phyloP scores from a whole-genome alignment of 2,113 vertebrate species.

The Sylvietta virens region DNA sequence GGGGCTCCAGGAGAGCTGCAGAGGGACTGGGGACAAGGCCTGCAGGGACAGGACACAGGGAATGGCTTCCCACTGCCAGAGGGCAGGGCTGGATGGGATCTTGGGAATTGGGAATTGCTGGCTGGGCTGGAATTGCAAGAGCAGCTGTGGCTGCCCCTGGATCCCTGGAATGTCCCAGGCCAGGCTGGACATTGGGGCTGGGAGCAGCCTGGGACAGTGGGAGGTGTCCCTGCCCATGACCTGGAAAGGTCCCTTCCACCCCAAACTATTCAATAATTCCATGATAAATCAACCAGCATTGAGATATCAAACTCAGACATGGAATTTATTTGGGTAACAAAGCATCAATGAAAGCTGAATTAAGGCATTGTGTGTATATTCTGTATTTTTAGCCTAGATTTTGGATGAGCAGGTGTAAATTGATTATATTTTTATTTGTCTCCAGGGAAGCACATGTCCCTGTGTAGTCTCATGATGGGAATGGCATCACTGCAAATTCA shows the following conservation, averaged over 20 bases:
- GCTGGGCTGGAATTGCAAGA: neutral
- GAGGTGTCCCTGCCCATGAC: neutral
- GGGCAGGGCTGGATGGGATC: neutral
- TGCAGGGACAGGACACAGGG: neutral
- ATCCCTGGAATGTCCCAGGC: neutral
- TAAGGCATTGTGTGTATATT: accelerated
- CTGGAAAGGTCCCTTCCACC: neutral
- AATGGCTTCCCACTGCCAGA: neutral
- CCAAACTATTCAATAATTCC: neutral
- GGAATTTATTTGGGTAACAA: neutral
- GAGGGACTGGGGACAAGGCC: neutral
- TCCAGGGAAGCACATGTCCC: neutral
- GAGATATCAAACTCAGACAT: neutral
- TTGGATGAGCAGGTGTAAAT: neutral
- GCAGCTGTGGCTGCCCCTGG: neutral
- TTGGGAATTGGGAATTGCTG: neutral
- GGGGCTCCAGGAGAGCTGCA: neutral
- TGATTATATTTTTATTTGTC: neutral
- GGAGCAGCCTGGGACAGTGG: accelerated
- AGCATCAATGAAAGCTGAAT: neutral
- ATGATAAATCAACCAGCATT: accelerated
- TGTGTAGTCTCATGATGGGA: neutral
- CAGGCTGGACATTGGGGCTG: neutral
- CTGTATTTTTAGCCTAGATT: neutral
- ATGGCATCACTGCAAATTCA: neutral